Conservation (phyloP, 2,888 invertebrate genomes). For the Elegia similella region DNA sequence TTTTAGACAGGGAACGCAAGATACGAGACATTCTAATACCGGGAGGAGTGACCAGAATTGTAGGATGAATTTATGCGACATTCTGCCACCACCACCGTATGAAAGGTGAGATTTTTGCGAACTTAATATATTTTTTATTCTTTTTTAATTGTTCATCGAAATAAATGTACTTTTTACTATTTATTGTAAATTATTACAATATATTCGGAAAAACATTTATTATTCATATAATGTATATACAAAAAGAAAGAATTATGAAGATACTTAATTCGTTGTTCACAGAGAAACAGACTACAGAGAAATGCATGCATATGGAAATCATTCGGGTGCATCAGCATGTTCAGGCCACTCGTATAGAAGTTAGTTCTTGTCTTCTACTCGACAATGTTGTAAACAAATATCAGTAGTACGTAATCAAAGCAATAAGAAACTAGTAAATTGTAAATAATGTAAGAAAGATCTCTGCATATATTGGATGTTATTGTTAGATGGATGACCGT, state of each 20-base stretch:
- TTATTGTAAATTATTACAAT: no score
- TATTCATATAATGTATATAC: no score
- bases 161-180: no score
- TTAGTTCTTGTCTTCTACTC: conserved; percentile 50
- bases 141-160: no score
- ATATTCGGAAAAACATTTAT: no score
- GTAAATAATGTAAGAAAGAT: conserved; percentile 65
- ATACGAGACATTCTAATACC: conserved; percentile 56
- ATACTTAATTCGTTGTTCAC: conserved; percentile 32
- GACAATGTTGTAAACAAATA: conserved; percentile 48
- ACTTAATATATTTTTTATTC: no score
- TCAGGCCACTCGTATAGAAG: conserved; percentile 71
- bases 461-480: conserved; percentile 48
- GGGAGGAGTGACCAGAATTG: conserved; percentile 66
- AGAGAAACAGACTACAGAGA: conserved; percentile 73
- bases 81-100: conserved; percentile 71
- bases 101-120: conserved; percentile 55
- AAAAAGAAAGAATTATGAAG: background rate
- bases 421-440: conserved; percentile 67
- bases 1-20: conserved; percentile 63
- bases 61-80: conserved; percentile 76
- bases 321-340: conserved; percentile 73
- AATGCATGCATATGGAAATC: conserved; percentile 65
- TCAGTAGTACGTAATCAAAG: conserved; percentile 75
- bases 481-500: conserved; percentile 37